These are phyloP conservation scores for Pimpla rufipes DNA, from an alignment of 2,888 invertebrate genomes.

Conservation along the genomic window DNA sequence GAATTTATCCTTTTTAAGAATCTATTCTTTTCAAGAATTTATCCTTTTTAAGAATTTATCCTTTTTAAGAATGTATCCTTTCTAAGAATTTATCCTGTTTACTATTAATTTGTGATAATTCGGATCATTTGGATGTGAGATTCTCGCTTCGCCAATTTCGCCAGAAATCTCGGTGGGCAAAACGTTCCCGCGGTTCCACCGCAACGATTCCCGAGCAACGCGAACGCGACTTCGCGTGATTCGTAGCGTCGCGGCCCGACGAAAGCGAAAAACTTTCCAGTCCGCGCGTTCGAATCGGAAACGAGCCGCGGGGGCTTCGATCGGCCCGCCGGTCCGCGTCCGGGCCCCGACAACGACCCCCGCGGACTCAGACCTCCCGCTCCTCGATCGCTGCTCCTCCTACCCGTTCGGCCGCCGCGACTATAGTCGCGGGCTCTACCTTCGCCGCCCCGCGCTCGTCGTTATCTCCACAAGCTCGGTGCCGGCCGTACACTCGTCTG, in stretches of 20 bases:
- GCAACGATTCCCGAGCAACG: too few relatives aligned
- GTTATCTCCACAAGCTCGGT: slow-evolving; percentile 75
- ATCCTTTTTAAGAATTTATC: too few relatives aligned
- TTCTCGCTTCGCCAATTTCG: too few relatives aligned
- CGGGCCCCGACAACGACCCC: background rate
- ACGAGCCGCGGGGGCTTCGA: slow-evolving; percentile 18
- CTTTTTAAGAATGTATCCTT: too few relatives aligned
- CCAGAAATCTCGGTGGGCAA: too few relatives aligned
- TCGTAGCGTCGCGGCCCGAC: background rate
- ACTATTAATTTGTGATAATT: too few relatives aligned
- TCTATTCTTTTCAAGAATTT: too few relatives aligned
- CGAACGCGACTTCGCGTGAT: background rate
- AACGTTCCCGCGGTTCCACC: too few relatives aligned
- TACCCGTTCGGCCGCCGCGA: background rate
- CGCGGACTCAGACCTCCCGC: slow-evolving; percentile 10
- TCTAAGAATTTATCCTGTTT: too few relatives aligned
- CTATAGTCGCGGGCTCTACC: slow-evolving; percentile 7
- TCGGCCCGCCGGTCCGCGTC: background rate
- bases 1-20: too few relatives aligned
- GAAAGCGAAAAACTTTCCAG: slow-evolving; percentile 13
- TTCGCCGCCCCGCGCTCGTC: slow-evolving; percentile 61
- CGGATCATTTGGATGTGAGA: too few relatives aligned
- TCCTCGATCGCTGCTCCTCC: background rate
- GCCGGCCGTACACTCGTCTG: slow-evolving; percentile 69
- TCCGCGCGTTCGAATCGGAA: background rate